These are phyloP conservation scores for Steatocranus sp. DNA, from an alignment of 2,797 vertebrate genomes.

Conservation along the genomic window DNA sequence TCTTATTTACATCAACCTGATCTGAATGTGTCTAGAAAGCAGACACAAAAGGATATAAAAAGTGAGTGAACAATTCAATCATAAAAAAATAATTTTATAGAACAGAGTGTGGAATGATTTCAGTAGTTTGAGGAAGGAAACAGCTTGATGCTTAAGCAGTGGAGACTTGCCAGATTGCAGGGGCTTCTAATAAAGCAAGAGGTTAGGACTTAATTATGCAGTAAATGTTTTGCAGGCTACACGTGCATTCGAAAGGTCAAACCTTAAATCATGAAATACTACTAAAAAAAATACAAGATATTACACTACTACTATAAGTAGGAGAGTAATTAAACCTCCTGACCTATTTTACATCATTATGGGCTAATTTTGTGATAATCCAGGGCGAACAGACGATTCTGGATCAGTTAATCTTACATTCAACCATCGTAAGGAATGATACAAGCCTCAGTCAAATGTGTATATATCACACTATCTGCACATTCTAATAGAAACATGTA, in stretches of 20 bases:
- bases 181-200: background rate
- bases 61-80: background rate
- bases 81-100: background rate
- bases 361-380: background rate
- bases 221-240: background rate
- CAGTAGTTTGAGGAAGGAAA: background rate
- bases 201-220: background rate
- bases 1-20: background rate
- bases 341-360: background rate
- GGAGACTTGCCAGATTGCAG: background rate
- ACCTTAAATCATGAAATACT: background rate
- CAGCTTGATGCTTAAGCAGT: background rate
- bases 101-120: background rate
- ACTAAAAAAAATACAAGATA: background rate
- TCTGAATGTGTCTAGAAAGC: background rate
- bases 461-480: background rate
- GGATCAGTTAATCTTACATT: background rate
- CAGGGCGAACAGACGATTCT: background rate
- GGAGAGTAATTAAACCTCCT: background rate
- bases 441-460: background rate
- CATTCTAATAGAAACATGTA: background rate
- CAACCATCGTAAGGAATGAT: background rate
- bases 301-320: background rate
- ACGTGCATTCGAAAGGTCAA: background rate
- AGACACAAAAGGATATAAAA: background rate